Evolutionary conservation across 2,797 vertebrate species (phyloP), one percentile per base, ranked within the genome.

Genomic region (Leuciscus waleckii): DNA sequence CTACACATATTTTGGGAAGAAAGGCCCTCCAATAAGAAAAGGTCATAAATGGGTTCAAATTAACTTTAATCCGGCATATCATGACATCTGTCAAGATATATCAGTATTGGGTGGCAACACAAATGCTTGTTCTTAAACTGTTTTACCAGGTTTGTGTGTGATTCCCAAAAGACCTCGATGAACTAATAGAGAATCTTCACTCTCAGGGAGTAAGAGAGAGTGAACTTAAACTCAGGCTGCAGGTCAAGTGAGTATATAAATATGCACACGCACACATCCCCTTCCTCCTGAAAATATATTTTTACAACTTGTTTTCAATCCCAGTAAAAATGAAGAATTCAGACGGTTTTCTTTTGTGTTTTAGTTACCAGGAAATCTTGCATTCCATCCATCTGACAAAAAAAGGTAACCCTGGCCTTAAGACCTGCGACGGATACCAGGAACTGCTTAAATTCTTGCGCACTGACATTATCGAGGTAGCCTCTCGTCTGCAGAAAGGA

Each of bases 381-480:
- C 98, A 99, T 91, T 99, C 98, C 63, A 95, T 99, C 83, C 94
- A 98, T 89, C 91, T 98, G 92, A 96, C 95, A 75, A 96, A 97
- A 29, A 99, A 98, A 81, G 92, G 91, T 87, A 97, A 96, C 92
- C 67, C 94, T 74, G 97, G 96, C 77, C 94, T 98, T 71, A 97
- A 97, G 87, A 95, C 92, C 69, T 99, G 97, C 61, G 97, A 99
- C 1, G 97, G 97, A 77, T 94, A 95, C 81, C 91, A 96, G 86
- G 97, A 99, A 73, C 95, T 99, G 81, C 95, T 99, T 82, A 97
- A 95, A 88, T 99, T 96, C 90, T 92, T 99, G 90, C 95, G 96
- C 29, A 98, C 97, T 54, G 98, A 99, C 92, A 95, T 99, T 54
- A 96, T 97, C 82, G 98, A 99, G 90, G 95, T 99, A 4, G 96